Evolutionary conservation across 2,797 vertebrate genomes (phyloP).

Genomic region (Aldrovandia affinis): DNA sequence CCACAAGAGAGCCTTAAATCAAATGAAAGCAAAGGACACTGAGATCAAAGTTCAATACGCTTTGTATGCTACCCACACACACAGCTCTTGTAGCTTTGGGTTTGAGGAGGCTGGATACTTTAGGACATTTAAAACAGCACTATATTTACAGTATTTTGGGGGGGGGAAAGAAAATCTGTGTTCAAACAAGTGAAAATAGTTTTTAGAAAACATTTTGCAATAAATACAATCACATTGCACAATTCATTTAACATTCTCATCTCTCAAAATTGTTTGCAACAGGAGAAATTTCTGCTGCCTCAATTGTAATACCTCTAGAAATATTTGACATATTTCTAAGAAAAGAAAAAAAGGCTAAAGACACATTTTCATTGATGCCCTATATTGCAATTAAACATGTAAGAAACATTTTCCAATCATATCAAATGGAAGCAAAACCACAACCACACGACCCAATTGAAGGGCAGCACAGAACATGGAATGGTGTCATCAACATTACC

Average conservation of each 20-base stretch:
- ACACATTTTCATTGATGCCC: background rate
- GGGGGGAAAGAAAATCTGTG: too few species aligned
- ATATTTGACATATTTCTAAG: background rate
- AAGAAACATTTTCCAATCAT: slow-evolving; percentile 18
- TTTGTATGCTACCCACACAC: slow-evolving; percentile 38
- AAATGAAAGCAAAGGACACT: slow-evolving; percentile 39
- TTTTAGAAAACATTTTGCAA: slow-evolving; percentile 19
- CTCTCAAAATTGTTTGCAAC: background rate
- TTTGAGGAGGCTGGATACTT: slow-evolving; percentile 24
- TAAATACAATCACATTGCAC: slow-evolving; percentile 13
- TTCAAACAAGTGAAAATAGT: slow-evolving; percentile 32
- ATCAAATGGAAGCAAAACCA: background rate
- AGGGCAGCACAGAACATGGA: slow-evolving; percentile 15
- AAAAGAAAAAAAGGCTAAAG: background rate
- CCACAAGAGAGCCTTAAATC: slow-evolving; percentile 39
- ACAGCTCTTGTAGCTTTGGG: slow-evolving; percentile 24
- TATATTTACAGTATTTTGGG: slow-evolving; percentile 30
- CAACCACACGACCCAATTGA: background rate
- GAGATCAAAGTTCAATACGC: slow-evolving; percentile 46
- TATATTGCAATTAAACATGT: slow-evolving; percentile 22
- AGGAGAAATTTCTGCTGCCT: background rate
- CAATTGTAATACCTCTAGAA: background rate
- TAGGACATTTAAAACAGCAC: slow-evolving; percentile 28
- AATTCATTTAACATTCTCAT: background rate
- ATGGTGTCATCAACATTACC: slow-evolving; percentile 20